Conservation (phyloP, 2,797 vertebrate species). For the Brachyalestes nurse region DNA sequence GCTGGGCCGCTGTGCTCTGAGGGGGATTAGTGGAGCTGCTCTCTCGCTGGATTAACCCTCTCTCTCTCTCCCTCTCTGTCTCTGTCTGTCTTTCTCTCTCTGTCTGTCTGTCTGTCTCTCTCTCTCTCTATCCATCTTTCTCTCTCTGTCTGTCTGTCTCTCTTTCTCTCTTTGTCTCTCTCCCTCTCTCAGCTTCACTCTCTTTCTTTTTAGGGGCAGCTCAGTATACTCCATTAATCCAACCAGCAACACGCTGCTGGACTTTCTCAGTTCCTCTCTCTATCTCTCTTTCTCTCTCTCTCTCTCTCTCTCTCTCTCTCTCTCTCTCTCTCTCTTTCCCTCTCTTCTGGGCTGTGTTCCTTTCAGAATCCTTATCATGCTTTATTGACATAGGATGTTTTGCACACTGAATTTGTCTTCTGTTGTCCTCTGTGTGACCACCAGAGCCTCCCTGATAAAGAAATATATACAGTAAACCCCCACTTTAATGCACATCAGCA, state of each 20-base stretch:
- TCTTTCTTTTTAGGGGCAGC: not conserved
- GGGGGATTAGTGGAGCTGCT: constrained; percentile 80
- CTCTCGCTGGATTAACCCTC: constrained; percentile 79
- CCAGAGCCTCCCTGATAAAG: too few relatives aligned
- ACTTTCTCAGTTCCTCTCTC: not conserved
- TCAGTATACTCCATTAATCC: not conserved
- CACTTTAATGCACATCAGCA: too few relatives aligned
- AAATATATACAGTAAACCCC: too few relatives aligned
- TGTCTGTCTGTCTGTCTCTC: not conserved
- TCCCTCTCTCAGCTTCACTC: not conserved
- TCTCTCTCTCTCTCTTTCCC: not conserved
- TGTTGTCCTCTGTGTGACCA: too few relatives aligned
- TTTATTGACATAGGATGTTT: too few relatives aligned
- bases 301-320: not conserved
- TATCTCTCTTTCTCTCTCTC: not conserved
- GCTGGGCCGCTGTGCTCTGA: constrained; percentile 73
- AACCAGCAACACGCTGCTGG: too few relatives aligned
- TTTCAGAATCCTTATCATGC: too few relatives aligned
- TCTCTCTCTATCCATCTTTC: too few relatives aligned
- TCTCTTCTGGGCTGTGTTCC: not conserved
- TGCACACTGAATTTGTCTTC: too few relatives aligned
- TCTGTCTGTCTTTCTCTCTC: constrained; percentile 56
- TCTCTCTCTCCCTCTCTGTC: constrained; percentile 74
- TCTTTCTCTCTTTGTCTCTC: too few relatives aligned
- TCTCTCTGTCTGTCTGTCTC: too few relatives aligned